Base-by-base conservation (phyloP, 1,140 invertebrate species). In the Calephelis nemesis region DNA sequence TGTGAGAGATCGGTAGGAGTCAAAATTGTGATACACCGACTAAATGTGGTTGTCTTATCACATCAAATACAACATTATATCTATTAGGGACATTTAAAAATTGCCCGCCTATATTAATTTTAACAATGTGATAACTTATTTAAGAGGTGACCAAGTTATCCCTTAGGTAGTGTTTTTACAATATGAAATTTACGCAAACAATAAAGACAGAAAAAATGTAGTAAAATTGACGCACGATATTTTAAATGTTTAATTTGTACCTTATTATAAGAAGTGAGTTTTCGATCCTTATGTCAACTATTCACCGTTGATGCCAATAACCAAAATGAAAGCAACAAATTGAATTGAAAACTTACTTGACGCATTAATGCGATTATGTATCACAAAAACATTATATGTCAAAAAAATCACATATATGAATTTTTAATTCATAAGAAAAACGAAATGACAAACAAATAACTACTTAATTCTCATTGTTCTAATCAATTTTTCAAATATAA, bases 301-400 rank as follows among this genome's bases (percentile, higher is more conserved):
- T 69, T 76, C 72, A 74, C 67, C 67, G 69, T 54, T 47, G 65
- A 67, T 67, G 15, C 82, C 67, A 75, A 75, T 75, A 71, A 74
- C 67, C 67, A 74, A 82, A 79, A 76, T 79, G 82, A 79, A 73
- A 72, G 52, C 71, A 78, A 83, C 69, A 77, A 77, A 78, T 67
- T 68, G 60, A 49, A 70, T 70, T 82, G 79, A 79, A 77, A 79
- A 82, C 77, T 82, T 84, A 87, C 77, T 76, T 85, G 83, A 85
- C 84, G 88, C 86, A 90, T 88, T 90, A 84, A 88, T 89, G 87
- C 86, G 84, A 82, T 81, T 81, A 82, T 79, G 80, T 91, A 91
- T 91, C 89, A 91, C 87, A 91, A 90, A 89, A 91, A 91, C 89
- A 91, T 91, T 91, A 87, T 84, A 91, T 91, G 89, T 91, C 87